Base-by-base conservation (phyloP, 2,888 invertebrate genomes). In the Heliothis peltigera region DNA sequence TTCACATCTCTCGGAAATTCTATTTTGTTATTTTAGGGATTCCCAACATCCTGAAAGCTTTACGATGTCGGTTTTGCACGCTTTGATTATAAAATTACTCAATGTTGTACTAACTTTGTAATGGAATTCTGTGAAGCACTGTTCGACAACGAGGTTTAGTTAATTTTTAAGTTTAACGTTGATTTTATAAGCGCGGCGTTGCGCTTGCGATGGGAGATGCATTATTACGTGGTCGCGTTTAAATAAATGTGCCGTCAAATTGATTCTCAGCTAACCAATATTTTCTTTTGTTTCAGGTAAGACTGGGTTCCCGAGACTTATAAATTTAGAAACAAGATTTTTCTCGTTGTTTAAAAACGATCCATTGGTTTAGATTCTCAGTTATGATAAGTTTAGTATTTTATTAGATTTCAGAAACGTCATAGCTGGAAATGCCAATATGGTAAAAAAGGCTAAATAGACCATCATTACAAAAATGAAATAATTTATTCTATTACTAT, bases 1-100 rank as follows among this genome's bases (percentile, higher is more conserved):
- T 74, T 74, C 69, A 77, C 75, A 75, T 70, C 78, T 66, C 77
- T 70, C 76, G 74, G 83, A 87, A 87, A 89, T 87, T 89, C 80
- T 86, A 82, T 88, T 86, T 88, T 84, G 87, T 85, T 88, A 86
- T 90, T 80, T 81, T 72, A 81, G 64, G 79, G 70, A 88, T 85
- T 79, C 83, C 66, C 83, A 77, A 59, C 71, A 79, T 80, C 81
- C 80, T 87, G 85, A 91, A 89, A 89, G 89, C 87, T 89, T 87
- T 87, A 84, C 86, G 82, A 84, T 87, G 87, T 89, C 84, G 86
- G 84, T 84, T 87, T 85, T 84, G 77, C 77, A 77, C 76, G 82
- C 77, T 81, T 79, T 83, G 88, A 87, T 89, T 88, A 89, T 89
- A 86, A 88, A 89, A 90, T 89, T 86, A 85, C 84, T 76, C 79